These are phyloP conservation scores for Chymomyza costata DNA, from an alignment of 1,140 invertebrate genomes.

Conservation along the genomic window DNA sequence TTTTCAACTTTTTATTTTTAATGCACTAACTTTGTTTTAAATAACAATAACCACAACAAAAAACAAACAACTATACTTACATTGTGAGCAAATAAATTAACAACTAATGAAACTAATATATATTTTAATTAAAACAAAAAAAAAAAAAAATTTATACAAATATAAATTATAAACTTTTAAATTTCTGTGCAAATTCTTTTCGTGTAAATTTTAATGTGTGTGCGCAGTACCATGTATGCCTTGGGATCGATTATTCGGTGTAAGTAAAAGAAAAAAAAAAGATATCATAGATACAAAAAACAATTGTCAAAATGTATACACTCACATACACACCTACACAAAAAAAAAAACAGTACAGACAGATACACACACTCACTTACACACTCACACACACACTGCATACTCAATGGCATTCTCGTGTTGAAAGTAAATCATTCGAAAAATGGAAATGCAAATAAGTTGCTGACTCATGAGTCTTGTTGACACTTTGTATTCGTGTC, in stretches of 20 bases:
- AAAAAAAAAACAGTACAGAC: conserved; percentile 10
- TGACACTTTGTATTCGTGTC: too few relatives aligned
- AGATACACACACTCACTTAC: conserved; percentile 7
- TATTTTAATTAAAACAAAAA: conserved; percentile 11
- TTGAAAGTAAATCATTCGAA: too few relatives aligned
- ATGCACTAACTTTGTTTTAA: conserved; percentile 27
- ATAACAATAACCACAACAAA: conserved; percentile 19
- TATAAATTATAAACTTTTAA: conserved; percentile 39
- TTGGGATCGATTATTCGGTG: conserved; percentile 88
- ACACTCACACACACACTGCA: conserved; percentile 26
- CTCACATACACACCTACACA: conserved; percentile 15
- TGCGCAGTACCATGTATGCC: conserved; percentile 87
- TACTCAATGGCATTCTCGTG: conserved; percentile 17
- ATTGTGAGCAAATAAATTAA: too few relatives aligned
- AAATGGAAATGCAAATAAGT: too few relatives aligned
- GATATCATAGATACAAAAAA: conserved; percentile 22
- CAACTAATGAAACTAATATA: conserved; percentile 32
- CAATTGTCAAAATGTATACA: conserved; percentile 21
- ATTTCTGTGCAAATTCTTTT: conserved; percentile 53
- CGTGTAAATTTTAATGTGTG: conserved; percentile 37
- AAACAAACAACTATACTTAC: too few relatives aligned
- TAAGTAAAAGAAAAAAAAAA: conserved; percentile 80
- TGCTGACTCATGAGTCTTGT: too few relatives aligned
- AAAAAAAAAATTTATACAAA: conserved; percentile 37
- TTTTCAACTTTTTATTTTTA: conserved; percentile 24